Conservation (phyloP, 92 coral and sea anemone species). For the Palythoa caribaeorum region DNA sequence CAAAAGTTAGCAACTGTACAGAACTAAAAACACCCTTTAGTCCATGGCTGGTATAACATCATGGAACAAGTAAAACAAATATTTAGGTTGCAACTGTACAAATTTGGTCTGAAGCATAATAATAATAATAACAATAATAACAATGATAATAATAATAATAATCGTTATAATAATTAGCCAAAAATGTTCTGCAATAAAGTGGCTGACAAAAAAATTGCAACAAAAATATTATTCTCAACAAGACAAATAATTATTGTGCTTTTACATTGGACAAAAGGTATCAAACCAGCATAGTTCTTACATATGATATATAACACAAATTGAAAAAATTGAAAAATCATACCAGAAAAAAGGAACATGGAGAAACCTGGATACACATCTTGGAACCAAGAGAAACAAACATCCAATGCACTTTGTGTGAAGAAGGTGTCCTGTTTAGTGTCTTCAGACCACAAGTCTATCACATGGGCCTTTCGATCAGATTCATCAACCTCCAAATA, state of each 20-base stretch:
- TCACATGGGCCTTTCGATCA: not conserved
- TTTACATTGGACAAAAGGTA: not conserved
- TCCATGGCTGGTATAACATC: too few relatives aligned
- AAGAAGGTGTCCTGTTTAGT: conserved; percentile 18
- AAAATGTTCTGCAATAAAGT: not conserved
- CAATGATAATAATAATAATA: too few relatives aligned
- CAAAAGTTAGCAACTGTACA: too few relatives aligned
- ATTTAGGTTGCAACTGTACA: too few relatives aligned
- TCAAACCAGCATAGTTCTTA: not conserved
- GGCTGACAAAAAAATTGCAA: not conserved
- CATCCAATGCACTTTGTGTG: not conserved
- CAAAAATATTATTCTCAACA: not conserved
- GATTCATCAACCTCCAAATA: conserved; percentile 19
- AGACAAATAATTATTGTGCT: not conserved
- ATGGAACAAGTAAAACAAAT: too few relatives aligned
- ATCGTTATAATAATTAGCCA: too few relatives aligned
- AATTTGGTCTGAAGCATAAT: too few relatives aligned
- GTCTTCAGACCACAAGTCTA: conserved; percentile 34
- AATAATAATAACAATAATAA: too few relatives aligned
- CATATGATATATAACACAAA: not conserved
- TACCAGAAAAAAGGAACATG: not conserved
- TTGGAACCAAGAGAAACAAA: not conserved
- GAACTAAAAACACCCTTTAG: too few relatives aligned
- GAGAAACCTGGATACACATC: not conserved
- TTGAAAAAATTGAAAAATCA: too few relatives aligned